Conservation (phyloP, 2,113 vertebrate genomes). For the Hemiprocne comata region DNA sequence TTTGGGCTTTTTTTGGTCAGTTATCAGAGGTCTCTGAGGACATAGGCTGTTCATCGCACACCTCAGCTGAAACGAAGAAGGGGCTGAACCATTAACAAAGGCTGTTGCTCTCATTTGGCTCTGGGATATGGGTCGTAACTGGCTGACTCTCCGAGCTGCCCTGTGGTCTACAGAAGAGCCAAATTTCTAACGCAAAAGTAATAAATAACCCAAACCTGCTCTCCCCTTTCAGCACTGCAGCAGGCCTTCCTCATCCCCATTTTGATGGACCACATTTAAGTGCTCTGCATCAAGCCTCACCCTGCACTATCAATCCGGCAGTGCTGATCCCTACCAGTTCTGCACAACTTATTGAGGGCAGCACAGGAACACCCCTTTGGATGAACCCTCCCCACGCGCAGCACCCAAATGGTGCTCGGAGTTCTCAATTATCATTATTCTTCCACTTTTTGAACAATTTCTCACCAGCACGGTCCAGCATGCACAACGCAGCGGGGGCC, state of each 20-base stretch:
- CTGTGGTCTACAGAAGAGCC: background rate
- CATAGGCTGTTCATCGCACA: background rate
- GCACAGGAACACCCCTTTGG: background rate
- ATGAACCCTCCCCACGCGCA: background rate
- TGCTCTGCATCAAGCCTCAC: background rate
- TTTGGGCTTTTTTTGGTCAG: background rate
- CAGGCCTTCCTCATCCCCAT: background rate
- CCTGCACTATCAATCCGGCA: background rate
- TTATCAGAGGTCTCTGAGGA: background rate
- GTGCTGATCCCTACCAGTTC: background rate
- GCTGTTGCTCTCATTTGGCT: background rate
- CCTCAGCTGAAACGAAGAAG: background rate
- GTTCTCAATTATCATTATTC: background rate
- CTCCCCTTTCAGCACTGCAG: background rate
- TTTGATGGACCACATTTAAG: background rate
- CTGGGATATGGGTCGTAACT: background rate
- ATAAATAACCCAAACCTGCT: background rate
- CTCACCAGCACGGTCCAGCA: background rate
- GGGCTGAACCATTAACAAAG: background rate
- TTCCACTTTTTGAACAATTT: background rate
- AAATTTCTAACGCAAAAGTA: background rate
- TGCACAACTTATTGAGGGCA: background rate
- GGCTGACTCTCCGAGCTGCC: background rate
- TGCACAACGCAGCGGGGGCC: background rate
- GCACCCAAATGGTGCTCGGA: background rate